Conservation (phyloP, 1,140 invertebrate species). For the Drosophila triauraria region DNA sequence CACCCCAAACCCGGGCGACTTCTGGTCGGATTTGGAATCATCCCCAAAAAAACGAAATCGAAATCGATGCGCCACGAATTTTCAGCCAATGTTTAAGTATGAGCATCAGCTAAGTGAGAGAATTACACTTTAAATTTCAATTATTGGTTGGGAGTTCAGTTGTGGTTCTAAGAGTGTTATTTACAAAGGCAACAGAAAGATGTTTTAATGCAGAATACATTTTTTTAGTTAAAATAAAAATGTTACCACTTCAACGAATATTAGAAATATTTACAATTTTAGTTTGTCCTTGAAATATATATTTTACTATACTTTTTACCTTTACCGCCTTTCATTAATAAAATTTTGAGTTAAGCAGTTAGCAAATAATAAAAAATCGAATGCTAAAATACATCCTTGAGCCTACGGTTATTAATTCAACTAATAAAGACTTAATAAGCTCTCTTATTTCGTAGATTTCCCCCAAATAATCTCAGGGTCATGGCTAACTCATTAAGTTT, state of each 20-base stretch:
- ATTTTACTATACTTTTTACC: too few relatives aligned
- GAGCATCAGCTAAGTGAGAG: constrained; percentile 7
- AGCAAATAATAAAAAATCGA: too few relatives aligned
- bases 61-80: constrained; percentile 33
- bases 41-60: constrained; percentile 28
- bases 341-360: too few relatives aligned
- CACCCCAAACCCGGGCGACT: not conserved
- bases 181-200: not conserved
- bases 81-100: constrained; percentile 38
- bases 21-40: constrained; percentile 7
- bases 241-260: too few relatives aligned
- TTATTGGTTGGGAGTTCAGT: too few relatives aligned
- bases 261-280: too few relatives aligned
- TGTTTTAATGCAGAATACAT: too few relatives aligned
- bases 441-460: not conserved
- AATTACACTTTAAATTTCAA: not conserved
- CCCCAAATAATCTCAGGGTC: not conserved
- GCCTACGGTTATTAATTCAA: fast-evolving
- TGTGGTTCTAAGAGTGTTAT: too few relatives aligned
- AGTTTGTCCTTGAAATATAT: too few relatives aligned
- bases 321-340: too few relatives aligned
- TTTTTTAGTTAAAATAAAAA: too few relatives aligned
- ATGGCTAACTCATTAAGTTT: not conserved
- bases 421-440: not conserved
- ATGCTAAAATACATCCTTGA: too few relatives aligned